These are phyloP conservation scores for Hozukius guyotensis DNA, from an alignment of 2,797 vertebrate species.

Conservation along the genomic window DNA sequence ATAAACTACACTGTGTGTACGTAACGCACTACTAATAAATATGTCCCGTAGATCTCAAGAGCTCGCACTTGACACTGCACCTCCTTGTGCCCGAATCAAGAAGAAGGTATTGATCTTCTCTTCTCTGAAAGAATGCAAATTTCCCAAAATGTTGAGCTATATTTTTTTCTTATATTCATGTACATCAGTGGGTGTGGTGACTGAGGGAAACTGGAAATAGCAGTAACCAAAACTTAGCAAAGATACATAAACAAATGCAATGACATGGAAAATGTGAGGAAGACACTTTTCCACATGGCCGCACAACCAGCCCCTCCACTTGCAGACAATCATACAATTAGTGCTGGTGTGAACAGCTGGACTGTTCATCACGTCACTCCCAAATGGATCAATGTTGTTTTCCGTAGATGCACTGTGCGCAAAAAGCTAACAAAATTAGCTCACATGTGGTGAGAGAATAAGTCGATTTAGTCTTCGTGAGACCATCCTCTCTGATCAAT, in stretches of 20 bases:
- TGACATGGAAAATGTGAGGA: slow-evolving; percentile 18
- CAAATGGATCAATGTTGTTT: not conserved
- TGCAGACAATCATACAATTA: not conserved
- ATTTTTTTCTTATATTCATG: not conserved
- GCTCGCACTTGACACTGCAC: too few relatives aligned
- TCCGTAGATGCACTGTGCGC: not conserved
- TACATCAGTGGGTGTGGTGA: not conserved
- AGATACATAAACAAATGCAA: not conserved
- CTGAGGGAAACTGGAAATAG: slow-evolving; percentile 1
- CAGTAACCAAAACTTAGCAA: not conserved
- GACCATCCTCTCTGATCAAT: not conserved
- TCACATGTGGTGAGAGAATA: not conserved
- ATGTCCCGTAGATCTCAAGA: too few relatives aligned
- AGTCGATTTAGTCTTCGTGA: not conserved
- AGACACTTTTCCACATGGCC: not conserved
- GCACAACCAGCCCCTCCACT: not conserved
- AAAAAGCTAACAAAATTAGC: not conserved
- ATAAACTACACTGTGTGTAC: too few relatives aligned
- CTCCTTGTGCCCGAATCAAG: not conserved
- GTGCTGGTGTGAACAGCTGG: not conserved
- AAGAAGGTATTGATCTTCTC: not conserved
- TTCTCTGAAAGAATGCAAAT: not conserved
- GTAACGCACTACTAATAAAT: too few relatives aligned
- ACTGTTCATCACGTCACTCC: not conserved
- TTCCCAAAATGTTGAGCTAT: not conserved